Evolutionary conservation across 1,140 invertebrate genomes (phyloP), one percentile per base, ranked within the genome.

Genomic region (Papilio aristodemus): DNA sequence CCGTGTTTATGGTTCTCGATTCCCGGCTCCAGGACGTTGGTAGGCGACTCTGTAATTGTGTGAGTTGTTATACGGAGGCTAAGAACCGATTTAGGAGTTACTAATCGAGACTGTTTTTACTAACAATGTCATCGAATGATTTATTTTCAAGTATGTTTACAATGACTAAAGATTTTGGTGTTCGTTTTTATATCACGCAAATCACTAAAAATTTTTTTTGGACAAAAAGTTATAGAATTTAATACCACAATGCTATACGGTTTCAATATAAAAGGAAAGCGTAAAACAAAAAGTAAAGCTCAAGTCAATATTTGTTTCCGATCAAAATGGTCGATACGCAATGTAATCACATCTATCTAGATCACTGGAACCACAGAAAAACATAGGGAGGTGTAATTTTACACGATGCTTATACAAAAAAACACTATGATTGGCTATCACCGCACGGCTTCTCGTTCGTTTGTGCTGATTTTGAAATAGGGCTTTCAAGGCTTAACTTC

Each of bases 1-100:
- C 85, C 79, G 70, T 79, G 83, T 85, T 89, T 89, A 89, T 85
- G 83, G 81, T 71, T 71, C 75, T 76, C 70, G 69, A 54, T 59
- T 57, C 50, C 68, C 68, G 70, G 71, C 68, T 63, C 2, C 22
- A 22, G n/a, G 66, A 72, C 72, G 68, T 71, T 76, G 70, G 78
- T 76, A 77, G 80, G 82, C 72, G 69, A 76, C 76, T 70, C 68
- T 71, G 77, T 78, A 80, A 72, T 74, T 71, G 74, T 66, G 22
- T 9, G 41, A 66, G 62, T 63, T 38, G 59, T 39, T 63, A 22
- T 19, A 19, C 11, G 14, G 58, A 11, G 36, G 13, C 32, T 60
- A 17, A 60, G 19, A n/a, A 60, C 32, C 14, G 14, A 4, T 59
- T 59, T 59, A n/a, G 5, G 32, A 8, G 25, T 32, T 59, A 57